These are phyloP conservation scores for Euleptes europaea DNA, from an alignment of 2,113 vertebrate genomes.

Conservation along the genomic window DNA sequence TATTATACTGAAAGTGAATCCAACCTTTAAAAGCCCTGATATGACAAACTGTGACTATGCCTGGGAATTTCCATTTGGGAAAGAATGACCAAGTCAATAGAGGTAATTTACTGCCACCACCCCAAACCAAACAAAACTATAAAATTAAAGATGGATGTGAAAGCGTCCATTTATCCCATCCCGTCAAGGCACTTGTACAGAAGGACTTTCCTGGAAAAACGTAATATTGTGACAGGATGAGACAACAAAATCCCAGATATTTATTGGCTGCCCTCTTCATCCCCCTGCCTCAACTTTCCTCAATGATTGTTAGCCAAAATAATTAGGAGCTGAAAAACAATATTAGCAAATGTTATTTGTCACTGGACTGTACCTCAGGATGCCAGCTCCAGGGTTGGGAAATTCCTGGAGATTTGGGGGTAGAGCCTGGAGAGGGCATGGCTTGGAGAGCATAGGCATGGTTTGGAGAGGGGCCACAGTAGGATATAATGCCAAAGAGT, in stretches of 20 bases:
- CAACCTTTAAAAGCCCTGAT: constrained; percentile 48
- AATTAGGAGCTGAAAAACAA: neutral
- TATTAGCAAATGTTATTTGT: neutral
- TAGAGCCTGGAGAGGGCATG: no score
- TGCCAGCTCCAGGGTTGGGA: no score
- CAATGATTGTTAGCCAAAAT: neutral
- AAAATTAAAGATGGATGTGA: neutral
- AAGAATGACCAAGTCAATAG: neutral
- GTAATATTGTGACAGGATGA: neutral
- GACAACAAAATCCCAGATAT: neutral
- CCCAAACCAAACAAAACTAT: no score
- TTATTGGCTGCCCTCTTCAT: neutral
- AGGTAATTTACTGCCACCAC: neutral
- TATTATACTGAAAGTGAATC: constrained; percentile 56
- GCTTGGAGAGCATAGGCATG: no score
- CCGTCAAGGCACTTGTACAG: neutral
- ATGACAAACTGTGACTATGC: constrained; percentile 4
- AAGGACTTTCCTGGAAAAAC: neutral
- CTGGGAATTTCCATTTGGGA: constrained; percentile 5
- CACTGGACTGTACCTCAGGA: neutral
- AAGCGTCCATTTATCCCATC: neutral
- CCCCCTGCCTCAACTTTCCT: neutral
- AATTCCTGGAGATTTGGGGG: no score
- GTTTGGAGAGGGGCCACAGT: no score
- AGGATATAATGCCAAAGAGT: no score